Base-by-base conservation (phyloP, 1,140 invertebrate genomes). In the Drosophila ercepeae region DNA sequence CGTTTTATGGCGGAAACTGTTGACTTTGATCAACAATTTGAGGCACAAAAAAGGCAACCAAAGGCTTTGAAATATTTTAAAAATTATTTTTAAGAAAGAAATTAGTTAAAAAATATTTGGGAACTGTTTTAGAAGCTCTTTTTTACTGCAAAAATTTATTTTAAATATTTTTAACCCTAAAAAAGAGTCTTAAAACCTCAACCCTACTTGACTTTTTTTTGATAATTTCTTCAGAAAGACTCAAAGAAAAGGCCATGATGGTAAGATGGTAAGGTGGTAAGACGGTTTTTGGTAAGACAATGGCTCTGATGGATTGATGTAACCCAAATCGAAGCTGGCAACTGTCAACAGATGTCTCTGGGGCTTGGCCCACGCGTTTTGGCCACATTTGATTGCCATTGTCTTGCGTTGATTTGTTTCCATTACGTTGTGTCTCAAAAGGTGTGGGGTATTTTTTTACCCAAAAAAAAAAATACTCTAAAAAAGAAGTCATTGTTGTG, bases 321-420 rank as follows among this genome's bases (percentile, higher is more conserved):
- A 23, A 21, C 19, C 39, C 27, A 52, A 67, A 67, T 53, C 48
- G 50, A 65, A 45, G 64, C 39, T 45, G 29, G 27, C 64, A 52
- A 53, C 64, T 68, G 64, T 68, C 64, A 45, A 53, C 64, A 68
- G 48, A 67, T 45, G 63, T 45, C 44, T 18, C 25, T n/a, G 29
- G 48, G 77, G 76, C 77, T 65, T 64, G 76, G 77, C 71, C 54
- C 76, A 81, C 65, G 72, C 55, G 14, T 55, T 50, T 75, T 68
- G 51, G 72, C 64, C 72, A 81, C 53, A 81, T 61, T 81, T 81
- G 72, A 81, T 81, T 76, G 65, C 54, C 72, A 72, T 79, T 81
- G 77, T 76, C 54, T 71, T 27, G 46, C 27, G 46, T 27, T 54
- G 41, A 69, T 55, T 52, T 51, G 29, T 52, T 67, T 53, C 48